phyloP scores from a whole-genome alignment of 92 coral and sea anemone genomes.

The Anthopleura xanthogrammica region DNA sequence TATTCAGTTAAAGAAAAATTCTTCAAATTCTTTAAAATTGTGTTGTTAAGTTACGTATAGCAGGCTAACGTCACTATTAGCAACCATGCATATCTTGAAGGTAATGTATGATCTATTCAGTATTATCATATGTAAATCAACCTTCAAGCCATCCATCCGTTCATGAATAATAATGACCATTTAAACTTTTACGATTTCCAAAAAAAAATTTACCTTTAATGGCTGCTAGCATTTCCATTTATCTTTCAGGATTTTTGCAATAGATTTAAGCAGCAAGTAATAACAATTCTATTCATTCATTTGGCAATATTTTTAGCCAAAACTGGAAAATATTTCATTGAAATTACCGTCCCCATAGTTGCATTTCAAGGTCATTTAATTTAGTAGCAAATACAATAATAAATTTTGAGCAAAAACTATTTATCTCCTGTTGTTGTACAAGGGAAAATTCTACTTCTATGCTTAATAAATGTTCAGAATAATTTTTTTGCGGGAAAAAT shows the following conservation, averaged over 20 bases:
- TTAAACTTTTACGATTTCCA: slow-evolving; percentile 24
- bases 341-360: not conserved
- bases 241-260: not conserved
- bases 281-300: not conserved
- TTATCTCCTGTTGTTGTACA: not conserved
- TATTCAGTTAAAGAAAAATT: too few species aligned
- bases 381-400: not conserved
- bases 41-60: not conserved
- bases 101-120: not conserved
- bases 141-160: slow-evolving; percentile 5
- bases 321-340: not conserved
- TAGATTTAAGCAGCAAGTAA: not conserved
- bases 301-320: not conserved
- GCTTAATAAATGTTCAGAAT: not conserved
- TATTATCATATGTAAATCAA: slow-evolving; percentile 14
- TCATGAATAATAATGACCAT: slow-evolving; percentile 4
- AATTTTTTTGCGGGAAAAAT: not conserved
- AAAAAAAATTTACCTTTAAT: not conserved
- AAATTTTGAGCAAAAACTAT: not conserved
- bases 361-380: not conserved
- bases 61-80: not conserved
- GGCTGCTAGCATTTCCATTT: not conserved
- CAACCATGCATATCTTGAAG: not conserved
- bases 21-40: too few species aligned
- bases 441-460: not conserved